Conservation (phyloP, 2,888 invertebrate genomes). For the Erynnis tages region DNA sequence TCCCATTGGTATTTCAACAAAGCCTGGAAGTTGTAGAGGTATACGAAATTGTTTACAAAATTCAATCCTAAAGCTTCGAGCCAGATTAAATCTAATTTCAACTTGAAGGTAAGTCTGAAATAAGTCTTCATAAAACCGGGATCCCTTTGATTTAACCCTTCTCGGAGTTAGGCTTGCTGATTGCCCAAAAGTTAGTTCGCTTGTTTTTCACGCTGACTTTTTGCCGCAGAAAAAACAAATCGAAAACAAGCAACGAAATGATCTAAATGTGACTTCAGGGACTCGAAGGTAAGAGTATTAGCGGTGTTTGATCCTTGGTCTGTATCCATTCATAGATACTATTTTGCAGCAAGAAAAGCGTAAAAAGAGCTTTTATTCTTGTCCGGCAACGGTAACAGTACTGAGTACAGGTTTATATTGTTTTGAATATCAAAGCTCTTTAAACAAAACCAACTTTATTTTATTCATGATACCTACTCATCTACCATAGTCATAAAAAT, state of each 20-base stretch:
- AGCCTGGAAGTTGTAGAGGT: conserved; percentile 79
- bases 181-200: conserved; percentile 76
- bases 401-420: too few relatives aligned
- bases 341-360: too few relatives aligned
- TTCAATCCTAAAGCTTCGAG: conserved; percentile 80
- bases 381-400: too few relatives aligned
- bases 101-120: conserved; percentile 81
- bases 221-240: conserved; percentile 69
- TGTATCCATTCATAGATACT: too few relatives aligned
- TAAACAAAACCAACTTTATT: too few relatives aligned
- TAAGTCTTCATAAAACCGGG: conserved; percentile 81
- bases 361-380: too few relatives aligned
- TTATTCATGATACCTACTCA: too few relatives aligned
- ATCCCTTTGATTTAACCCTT: conserved; percentile 81
- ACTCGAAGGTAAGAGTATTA: conserved; percentile 48
- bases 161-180: conserved; percentile 72
- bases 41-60: conserved; percentile 81
- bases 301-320: too few relatives aligned
- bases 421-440: too few relatives aligned
- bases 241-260: conserved; percentile 76
- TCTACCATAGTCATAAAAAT: background rate
- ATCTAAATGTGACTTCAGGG: conserved; percentile 70
- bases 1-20: conserved; percentile 79
- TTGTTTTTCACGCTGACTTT: conserved; percentile 68
- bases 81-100: conserved; percentile 81